Evolutionary conservation across 1,140 invertebrate genomes (phyloP), one percentile per base, ranked within the genome.

Genomic region (Liolophura sinensis): DNA sequence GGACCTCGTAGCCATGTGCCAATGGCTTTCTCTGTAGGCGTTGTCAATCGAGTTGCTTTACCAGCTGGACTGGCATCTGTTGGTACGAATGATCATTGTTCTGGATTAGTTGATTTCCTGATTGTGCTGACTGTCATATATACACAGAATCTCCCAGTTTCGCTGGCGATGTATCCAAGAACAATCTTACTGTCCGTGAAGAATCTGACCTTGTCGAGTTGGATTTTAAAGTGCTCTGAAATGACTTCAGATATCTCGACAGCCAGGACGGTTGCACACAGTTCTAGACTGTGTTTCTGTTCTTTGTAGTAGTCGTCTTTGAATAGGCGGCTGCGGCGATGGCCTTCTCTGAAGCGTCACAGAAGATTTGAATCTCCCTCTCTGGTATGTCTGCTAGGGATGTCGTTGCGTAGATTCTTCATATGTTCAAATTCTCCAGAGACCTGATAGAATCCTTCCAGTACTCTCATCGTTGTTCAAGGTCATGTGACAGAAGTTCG

Each of bases 161-260:
- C 40, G 27, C 60, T 68, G 16, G 27, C 5, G 18, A 69, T 62
- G 27, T 69, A 69, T 0, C 68, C 63, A 18, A 58, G 27, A 9
- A 62, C 71, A 18, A 72, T 60, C 20, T 60, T 65, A 40, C 65
- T 72, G 40, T 72, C 73, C 9, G 71, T 74, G 54, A 68, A 70
- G 40, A 54, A 69, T 16, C 50, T 12, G 0, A 60, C 47, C 7
- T 14, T 24, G 25, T 69, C 52, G 16, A 49, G 16, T 0, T 48
- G 7, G 4, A 66, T 59, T n/a, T 68, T 46, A 14, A 70, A 18
- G 15, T 70, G 20, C 12, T 59, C 58, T 16, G 20, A 27, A 0
- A 72, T 18, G 9, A 55, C 22, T 11, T 64, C 27, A 15, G 47
- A 49, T 5, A 70, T 18, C 5, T 71, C 50, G 3, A 50, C 31